Evolutionary conservation across 2,797 vertebrate genomes (phyloP).

Genomic region (Cyclura pinguis): DNA sequence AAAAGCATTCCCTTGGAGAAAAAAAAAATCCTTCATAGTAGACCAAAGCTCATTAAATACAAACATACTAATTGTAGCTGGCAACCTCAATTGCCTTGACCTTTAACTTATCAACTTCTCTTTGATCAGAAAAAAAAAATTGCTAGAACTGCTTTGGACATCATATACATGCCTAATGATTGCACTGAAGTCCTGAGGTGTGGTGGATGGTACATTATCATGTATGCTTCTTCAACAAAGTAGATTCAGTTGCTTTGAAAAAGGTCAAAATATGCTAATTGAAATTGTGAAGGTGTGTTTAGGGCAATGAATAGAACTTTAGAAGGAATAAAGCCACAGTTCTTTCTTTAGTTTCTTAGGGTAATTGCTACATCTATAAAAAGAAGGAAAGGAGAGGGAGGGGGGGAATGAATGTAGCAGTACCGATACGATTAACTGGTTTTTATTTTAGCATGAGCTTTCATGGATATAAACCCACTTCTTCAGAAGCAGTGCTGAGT

Average conservation of each 20-base stretch:
- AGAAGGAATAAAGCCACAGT: background rate
- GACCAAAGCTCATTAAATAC: slow-evolving; percentile 25
- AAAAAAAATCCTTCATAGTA: slow-evolving; percentile 21
- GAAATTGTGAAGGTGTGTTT: background rate
- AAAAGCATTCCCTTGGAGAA: slow-evolving; percentile 13
- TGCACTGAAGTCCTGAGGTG: background rate
- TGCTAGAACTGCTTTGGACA: background rate
- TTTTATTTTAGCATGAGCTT: no score
- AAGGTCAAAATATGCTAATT: background rate
- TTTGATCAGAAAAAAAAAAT: slow-evolving; percentile 25
- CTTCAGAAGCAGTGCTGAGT: no score
- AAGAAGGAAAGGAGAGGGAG: no score
- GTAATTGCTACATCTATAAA: background rate
- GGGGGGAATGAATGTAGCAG: no score
- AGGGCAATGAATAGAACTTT: background rate
- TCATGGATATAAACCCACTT: no score
- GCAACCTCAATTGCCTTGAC: background rate
- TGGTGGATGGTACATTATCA: background rate
- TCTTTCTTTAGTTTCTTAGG: background rate
- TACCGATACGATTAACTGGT: no score
- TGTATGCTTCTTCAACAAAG: background rate
- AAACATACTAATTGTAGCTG: slow-evolving; percentile 39
- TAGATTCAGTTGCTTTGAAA: background rate
- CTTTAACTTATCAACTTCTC: background rate
- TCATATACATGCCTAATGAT: background rate